Evolutionary conservation across 2,888 invertebrate species (phyloP), one percentile per base, ranked within the genome.

Genomic region (Torymus auratus): DNA sequence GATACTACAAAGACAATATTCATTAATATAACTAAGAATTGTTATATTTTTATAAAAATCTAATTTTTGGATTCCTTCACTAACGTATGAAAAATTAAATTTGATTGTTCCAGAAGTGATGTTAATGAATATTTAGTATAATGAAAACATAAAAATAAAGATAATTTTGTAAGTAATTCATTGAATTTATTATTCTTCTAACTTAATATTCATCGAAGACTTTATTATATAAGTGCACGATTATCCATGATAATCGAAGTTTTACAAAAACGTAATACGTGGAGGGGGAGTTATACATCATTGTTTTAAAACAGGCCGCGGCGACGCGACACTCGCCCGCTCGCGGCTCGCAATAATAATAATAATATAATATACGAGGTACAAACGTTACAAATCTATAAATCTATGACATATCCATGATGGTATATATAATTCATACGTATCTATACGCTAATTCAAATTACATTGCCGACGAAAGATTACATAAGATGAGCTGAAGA

Each of bases 351-450:
- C 60, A 68, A 80, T 68, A 68, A 55, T 71, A 78, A 67, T 50
- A 78, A 56, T 28, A 28, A 28, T 28, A 28, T 28, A 28, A 28
- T 28, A 28, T 28, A 28, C 28, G 28, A 28, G 28, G 68, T 82
- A 82, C 71, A 82, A 82, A 80, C 64, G 55, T 82, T 82, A 78
- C 60, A 82, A 82, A 80, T 82, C 61, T 73, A 65, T 77, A 68
- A 72, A 77, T 78, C 41, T 73, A 68, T 55, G 28, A 28, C 65
- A 14, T 62, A 72, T 78, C 28, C 56, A 80, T 72, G 64, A 77
- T 17, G 7, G 56, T 56, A 28, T 28, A 28, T 28, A 28, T 28
- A 28, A 28, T 28, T 28, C 28, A 28, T 28, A 28, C 3, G 3
- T 28, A 28, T 28, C 28, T 28, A 28, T 28, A 7, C 3, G 28